Evolutionary conservation across 2,888 invertebrate species (phyloP), one percentile per base, ranked within the genome.

Genomic region (Heliconius sara): DNA sequence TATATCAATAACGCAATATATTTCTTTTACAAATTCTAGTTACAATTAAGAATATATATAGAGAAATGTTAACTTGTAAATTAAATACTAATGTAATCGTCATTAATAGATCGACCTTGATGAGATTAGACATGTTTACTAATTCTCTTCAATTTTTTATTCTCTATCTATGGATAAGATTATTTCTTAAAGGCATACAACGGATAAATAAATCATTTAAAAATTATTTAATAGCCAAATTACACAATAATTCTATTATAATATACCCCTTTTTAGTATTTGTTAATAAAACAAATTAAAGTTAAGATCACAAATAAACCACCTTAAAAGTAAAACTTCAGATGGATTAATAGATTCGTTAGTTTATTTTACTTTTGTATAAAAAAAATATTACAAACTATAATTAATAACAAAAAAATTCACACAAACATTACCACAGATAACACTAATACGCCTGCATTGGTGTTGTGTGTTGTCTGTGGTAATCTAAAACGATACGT

Each of bases 21-120:
- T 2, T 9, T 60, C 3, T n/a, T 60, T 60, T 60, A n/a, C 60
- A n/a, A 60, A 60, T 1, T 19, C 19, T 52, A 6, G 52, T 52
- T 60, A n/a, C 22, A n/a, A 60, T 60, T 10, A n/a, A 10, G 10
- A 60, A n/a, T n/a, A 60, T 57, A n/a, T 10, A 19, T n/a, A 60
- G 57, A 9, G 10, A 60, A 60, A n/a, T 60, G 10, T 1, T 60
- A n/a, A n/a, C n/a, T 60, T n/a, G n/a, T n/a, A 3, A n/a, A 60
- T 60, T 52, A 52, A 52, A 22, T 52, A 52, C 52, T 60, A 60
- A 10, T 10, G n/a, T n/a, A n/a, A 60, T 60, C 4, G 9, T n/a
- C n/a, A 60, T n/a, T 60, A 60, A 60, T 60, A 22, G n/a, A 60
- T n/a, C 60, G n/a, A 60, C 60, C 60, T n/a, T 60, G 57, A n/a